Conservation (phyloP, 2,113 vertebrate genomes). For the Mixornis gularis region DNA sequence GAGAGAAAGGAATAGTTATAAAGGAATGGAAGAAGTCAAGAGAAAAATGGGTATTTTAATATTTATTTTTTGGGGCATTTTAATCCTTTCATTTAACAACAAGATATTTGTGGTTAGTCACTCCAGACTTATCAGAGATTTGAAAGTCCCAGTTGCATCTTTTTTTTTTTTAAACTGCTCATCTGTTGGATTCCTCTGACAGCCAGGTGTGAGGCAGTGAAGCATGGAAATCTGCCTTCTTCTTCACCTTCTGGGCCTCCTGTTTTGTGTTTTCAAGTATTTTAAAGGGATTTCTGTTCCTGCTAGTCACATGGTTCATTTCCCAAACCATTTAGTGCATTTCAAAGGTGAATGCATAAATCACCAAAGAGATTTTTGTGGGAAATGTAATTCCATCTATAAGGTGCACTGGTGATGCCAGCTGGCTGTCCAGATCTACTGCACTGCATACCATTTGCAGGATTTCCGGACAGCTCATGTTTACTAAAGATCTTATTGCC, state of each 20-base stretch:
- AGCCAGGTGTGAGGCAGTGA: constrained; percentile 26
- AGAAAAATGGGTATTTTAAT: neutral
- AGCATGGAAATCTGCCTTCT: neutral
- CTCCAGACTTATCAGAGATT: neutral
- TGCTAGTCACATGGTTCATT: constrained; percentile 12
- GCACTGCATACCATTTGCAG: neutral
- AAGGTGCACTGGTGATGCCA: constrained; percentile 1
- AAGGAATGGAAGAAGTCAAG: neutral
- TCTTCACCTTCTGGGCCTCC: neutral
- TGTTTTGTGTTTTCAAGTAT: neutral
- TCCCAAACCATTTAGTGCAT: neutral
- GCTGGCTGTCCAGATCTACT: neutral
- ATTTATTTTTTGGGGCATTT: neutral
- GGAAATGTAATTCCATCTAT: neutral
- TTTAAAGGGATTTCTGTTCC: constrained; percentile 1
- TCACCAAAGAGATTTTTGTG: neutral
- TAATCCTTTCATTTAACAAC: neutral
- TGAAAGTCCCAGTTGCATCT: neutral
- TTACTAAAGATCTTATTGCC: neutral
- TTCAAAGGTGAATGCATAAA: neutral
- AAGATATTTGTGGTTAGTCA: neutral
- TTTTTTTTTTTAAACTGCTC: neutral
- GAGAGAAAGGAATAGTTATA: neutral
- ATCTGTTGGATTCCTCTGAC: neutral
- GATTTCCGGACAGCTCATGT: neutral